Evolutionary conservation across 1,140 invertebrate genomes (phyloP).

Genomic region (Plectus sambesii): DNA sequence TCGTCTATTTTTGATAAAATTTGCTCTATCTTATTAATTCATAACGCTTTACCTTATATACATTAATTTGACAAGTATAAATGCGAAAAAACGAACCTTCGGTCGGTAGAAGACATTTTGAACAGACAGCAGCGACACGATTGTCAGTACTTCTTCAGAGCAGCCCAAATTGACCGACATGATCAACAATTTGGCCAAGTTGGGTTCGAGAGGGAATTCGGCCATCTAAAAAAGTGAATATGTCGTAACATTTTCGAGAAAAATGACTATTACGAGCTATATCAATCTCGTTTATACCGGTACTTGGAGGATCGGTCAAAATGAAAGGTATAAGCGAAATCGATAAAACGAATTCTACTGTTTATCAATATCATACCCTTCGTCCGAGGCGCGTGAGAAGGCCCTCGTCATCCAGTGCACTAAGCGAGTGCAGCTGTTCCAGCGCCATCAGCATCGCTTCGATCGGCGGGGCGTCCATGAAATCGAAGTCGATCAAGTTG

Average conservation of each 20-base stretch:
- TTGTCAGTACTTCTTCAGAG: slow-evolving; percentile 93
- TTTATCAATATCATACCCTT: slow-evolving; percentile 59
- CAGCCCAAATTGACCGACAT: slow-evolving; percentile 98
- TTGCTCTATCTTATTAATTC: no score
- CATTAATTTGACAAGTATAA: no score
- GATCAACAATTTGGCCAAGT: slow-evolving; percentile 96
- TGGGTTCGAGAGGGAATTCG: slow-evolving; percentile 95
- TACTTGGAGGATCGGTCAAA: no score
- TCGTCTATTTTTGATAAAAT: no score
- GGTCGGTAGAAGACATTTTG: slow-evolving; percentile 94
- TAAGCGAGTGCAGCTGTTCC: slow-evolving; percentile 86
- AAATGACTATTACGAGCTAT: no score
- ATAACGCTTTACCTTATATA: no score
- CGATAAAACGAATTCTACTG: no score
- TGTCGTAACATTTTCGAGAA: no score
- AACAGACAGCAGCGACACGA: slow-evolving; percentile 96
- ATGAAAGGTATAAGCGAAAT: no score
- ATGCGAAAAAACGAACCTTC: slow-evolving; percentile 46
- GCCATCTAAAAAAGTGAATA: slow-evolving; percentile 68
- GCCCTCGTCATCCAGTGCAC: slow-evolving; percentile 87
- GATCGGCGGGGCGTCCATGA: slow-evolving; percentile 95
- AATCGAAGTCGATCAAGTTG: slow-evolving; percentile 93
- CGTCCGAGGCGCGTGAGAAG: slow-evolving; percentile 76
- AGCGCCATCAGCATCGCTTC: slow-evolving; percentile 86
- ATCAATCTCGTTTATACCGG: no score